Percentiles rank a stretch among this genome's conserved stretches.
Conservation (phyloP, 2,113 vertebrate species). For the Grus americana region DNA sequence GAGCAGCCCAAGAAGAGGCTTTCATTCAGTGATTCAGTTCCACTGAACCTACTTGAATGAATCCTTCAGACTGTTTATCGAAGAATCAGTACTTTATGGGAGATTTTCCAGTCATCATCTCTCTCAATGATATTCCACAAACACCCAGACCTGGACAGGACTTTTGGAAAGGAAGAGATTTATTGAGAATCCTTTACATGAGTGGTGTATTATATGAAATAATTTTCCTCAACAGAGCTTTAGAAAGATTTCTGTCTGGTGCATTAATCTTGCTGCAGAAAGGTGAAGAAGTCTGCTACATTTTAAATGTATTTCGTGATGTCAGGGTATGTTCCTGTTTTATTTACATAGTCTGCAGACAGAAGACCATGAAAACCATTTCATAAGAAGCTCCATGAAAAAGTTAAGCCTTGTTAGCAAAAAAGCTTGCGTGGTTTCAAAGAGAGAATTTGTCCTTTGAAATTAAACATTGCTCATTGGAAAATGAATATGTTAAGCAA, state of each 20-base stretch:
- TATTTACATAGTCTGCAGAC: neutral
- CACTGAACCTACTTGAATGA: neutral
- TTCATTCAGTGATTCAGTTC: neutral
- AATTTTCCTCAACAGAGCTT: neutral
- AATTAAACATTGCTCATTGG: neutral
- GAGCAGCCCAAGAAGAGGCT: neutral
- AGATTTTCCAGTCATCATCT: neutral
- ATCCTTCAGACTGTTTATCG: neutral
- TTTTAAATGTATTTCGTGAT: neutral
- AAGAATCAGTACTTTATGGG: neutral
- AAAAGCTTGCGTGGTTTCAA: neutral
- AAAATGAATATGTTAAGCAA: neutral
- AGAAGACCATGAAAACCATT: neutral
- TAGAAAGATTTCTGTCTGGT: neutral
- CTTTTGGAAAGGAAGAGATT: neutral
- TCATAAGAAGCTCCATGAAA: neutral
- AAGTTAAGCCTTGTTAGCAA: neutral
- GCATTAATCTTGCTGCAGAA: neutral
- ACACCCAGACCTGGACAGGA: neutral
- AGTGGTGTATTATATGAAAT: neutral
- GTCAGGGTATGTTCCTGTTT: neutral
- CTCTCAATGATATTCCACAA: neutral
- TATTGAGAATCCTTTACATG: neutral
- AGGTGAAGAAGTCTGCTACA: neutral
- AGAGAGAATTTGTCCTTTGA: neutral